Base-by-base conservation (phyloP, 2,113 vertebrate species). In the Aramus guarauna region DNA sequence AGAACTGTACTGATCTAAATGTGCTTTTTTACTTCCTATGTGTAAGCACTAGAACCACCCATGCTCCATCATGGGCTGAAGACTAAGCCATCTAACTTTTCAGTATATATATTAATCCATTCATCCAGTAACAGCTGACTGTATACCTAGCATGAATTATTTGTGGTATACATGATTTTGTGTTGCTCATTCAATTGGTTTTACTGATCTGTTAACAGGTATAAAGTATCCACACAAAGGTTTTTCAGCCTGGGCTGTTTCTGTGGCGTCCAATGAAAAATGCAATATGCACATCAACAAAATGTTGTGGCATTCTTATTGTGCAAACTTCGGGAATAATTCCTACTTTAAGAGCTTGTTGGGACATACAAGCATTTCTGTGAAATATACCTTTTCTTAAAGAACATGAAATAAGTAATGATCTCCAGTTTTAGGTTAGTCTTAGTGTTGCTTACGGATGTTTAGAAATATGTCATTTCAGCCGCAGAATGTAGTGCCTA, bases 51-150 rank as follows among this genome's bases (percentile, higher is more conserved):
- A 75, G 88, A 88, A 85, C 67, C 39, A 75, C 76, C 88, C 91
- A 48, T 84, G 85, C 50, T 98, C 74, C 72, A 71, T 96, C 96
- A 94, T n/a, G 52, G 93, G 87, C 94, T 95, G 81, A 72, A 96
- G 93, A 81, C 83, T 36, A 83, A 73, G 15, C 92, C 79, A 43
- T 95, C 69, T 92, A 81, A 78, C 76, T 95, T 97, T 95, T 90
- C 80, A 90, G 71, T 85, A 80, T 92, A 39, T 92, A 27, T 89
- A 53, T 94, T 81, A 85, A 92, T 75, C 73, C 43, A 63, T 96
- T 97, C 86, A 82, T 80, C 48, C 59, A 37, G 56, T 47, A 93
- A 41, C 48, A 93, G 55, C 86, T 97, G 91, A 95, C 59, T 94
- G n/a, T 92, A 39, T 73, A 68, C 73, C 87, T 94, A 88, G 59